These are phyloP conservation scores for Rhabdophis nuchalis DNA, from an alignment of 2,797 vertebrate genomes.

Conservation along the genomic window DNA sequence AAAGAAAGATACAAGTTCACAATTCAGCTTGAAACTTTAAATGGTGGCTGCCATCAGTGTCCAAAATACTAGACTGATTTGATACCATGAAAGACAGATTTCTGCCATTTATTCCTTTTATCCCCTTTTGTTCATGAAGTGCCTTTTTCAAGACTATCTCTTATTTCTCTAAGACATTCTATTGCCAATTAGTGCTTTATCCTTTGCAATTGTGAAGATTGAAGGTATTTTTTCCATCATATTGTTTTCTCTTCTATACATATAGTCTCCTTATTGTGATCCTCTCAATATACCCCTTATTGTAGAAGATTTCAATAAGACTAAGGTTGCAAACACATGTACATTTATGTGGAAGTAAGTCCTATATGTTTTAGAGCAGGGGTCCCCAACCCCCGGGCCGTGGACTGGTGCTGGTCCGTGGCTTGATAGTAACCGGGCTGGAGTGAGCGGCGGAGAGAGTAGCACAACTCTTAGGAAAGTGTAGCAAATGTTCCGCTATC, in stretches of 20 bases:
- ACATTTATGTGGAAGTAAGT: neutral
- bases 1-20: neutral
- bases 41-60: neutral
- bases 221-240: neutral
- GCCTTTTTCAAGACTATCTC: neutral
- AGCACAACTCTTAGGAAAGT: too few species aligned
- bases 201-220: neutral
- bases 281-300: neutral
- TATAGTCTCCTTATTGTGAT: neutral
- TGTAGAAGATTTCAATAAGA: neutral
- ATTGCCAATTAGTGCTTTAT: neutral
- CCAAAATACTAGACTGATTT: neutral
- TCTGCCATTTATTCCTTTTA: neutral
- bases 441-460: too few species aligned
- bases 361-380: neutral
- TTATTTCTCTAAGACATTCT: neutral
- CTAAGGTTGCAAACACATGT: neutral
- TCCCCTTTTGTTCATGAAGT: neutral
- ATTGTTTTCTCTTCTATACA: neutral
- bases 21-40: neutral
- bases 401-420: too few species aligned
- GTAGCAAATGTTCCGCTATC: too few species aligned
- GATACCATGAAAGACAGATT: neutral
- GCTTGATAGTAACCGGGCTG: too few species aligned
- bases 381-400: too few species aligned